phyloP scores from a whole-genome alignment of 1,140 invertebrate genomes.

The Trachymyrmex septentrionalis region DNA sequence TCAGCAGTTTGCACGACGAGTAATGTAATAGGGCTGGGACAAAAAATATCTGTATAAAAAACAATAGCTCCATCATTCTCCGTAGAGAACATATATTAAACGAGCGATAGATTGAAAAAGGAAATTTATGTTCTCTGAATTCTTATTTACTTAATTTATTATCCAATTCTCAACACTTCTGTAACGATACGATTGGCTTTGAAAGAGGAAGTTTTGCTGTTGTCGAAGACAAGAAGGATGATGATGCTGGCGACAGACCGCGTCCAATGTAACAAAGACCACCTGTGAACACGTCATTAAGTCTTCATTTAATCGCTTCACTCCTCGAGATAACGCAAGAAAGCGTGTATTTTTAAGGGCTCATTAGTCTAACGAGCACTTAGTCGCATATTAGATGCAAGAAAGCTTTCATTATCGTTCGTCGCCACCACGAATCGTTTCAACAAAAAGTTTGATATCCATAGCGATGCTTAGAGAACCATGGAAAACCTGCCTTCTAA shows the following conservation, averaged over 20 bases:
- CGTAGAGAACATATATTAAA: not conserved
- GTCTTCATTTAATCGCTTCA: slow-evolving; percentile 44
- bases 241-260: slow-evolving; percentile 27
- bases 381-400: slow-evolving; percentile 35
- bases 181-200: not conserved
- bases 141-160: not conserved
- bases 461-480: not conserved
- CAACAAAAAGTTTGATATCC: slow-evolving; percentile 21
- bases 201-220: slow-evolving; percentile 2
- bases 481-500: slow-evolving; percentile 3
- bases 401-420: slow-evolving; percentile 44
- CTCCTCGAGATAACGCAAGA: slow-evolving; percentile 6
- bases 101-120: not conserved
- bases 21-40: not conserved
- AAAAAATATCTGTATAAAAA: not conserved
- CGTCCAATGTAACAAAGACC: slow-evolving; percentile 24
- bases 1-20: not conserved
- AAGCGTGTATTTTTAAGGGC: slow-evolving; percentile 47
- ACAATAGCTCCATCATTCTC: not conserved
- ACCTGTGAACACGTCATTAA: slow-evolving; percentile 49
- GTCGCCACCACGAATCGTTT: not conserved
- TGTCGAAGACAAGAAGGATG: not conserved
- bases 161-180: not conserved
- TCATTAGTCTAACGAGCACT: slow-evolving; percentile 68
- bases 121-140: no score